A percentile compares a stretch with the other conserved stretches of the same genome.
These are phyloP conservation scores for Lamellibrachia luymesi DNA, from an alignment of 1,140 invertebrate species.

Conservation along the genomic window DNA sequence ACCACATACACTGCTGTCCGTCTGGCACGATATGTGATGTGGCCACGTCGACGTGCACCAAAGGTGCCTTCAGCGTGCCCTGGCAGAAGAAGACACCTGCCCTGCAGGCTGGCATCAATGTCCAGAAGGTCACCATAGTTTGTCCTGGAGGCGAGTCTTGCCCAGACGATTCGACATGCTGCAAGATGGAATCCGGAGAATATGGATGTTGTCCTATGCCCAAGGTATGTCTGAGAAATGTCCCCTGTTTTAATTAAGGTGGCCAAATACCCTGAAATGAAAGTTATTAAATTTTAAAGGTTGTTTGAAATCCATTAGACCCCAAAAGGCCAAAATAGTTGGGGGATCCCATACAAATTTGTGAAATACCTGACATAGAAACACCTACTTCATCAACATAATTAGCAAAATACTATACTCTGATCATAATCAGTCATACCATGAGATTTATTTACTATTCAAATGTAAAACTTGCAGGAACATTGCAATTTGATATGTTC, in stretches of 20 bases:
- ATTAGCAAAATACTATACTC: no score
- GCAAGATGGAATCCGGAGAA: conserved; percentile 29
- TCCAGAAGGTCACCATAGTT: background rate
- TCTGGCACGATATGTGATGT: conserved; percentile 40
- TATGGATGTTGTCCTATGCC: conserved; percentile 39
- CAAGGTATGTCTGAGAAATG: conserved; percentile 22
- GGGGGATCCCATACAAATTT: no score
- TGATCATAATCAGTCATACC: no score
- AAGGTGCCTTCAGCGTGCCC: conserved; percentile 17
- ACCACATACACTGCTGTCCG: conserved; percentile 48
- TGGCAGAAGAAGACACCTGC: conserved; percentile 22
- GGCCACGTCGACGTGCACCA: conserved; percentile 19
- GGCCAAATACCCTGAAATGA: no score
- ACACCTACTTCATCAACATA: no score
- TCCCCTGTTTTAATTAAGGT: background rate
- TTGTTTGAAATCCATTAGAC: no score
- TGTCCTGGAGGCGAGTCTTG: conserved; percentile 21
- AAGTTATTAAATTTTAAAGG: no score
- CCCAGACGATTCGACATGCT: conserved; percentile 35
- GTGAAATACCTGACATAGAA: no score
- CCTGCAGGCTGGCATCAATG: background rate
- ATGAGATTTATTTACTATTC: no score
- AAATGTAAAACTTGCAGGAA: no score
- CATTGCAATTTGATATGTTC: no score
- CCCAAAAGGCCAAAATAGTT: no score